Evolutionary conservation across 2,113 vertebrate species (phyloP).

Genomic region (Paramisgurnus dabryanus): DNA sequence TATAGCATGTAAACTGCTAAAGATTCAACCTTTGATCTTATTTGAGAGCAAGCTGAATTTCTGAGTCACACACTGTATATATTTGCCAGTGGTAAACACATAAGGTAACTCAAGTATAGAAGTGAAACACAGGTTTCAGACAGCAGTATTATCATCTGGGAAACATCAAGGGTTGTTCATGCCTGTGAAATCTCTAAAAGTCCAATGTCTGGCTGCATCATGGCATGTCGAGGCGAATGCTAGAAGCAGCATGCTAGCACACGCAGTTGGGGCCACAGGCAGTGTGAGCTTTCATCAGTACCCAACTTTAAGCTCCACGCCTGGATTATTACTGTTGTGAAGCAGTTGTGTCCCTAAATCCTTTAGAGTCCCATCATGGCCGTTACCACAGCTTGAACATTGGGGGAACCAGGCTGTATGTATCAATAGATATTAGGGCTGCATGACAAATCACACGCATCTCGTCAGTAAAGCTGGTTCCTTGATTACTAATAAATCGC

Average conservation of each 20-base stretch:
- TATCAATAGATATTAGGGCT: too few species aligned
- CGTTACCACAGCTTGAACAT: too few species aligned
- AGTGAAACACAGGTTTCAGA: constrained; percentile 13
- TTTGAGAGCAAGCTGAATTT: neutral
- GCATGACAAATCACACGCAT: too few species aligned
- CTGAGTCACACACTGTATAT: constrained; percentile 34
- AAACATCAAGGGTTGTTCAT: constrained; percentile 33
- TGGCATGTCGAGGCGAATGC: neutral
- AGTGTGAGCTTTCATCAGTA: constrained; percentile 10
- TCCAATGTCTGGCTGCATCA: neutral
- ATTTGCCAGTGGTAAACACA: constrained; percentile 21
- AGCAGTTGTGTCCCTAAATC: neutral
- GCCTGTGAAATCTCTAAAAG: constrained; percentile 17
- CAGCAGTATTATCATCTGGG: constrained; percentile 31
- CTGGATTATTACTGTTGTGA: neutral
- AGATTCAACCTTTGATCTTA: neutral
- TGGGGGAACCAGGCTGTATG: too few species aligned
- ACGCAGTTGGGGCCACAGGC: neutral
- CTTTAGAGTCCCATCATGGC: neutral
- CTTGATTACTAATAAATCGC: too few species aligned
- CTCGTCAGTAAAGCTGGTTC: too few species aligned
- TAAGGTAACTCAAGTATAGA: neutral
- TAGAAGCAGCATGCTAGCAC: neutral
- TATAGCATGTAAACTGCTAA: neutral
- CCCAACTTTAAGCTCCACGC: neutral